phyloP scores from a whole-genome alignment of 2,888 invertebrate species.

The Agrotis clavis region DNA sequence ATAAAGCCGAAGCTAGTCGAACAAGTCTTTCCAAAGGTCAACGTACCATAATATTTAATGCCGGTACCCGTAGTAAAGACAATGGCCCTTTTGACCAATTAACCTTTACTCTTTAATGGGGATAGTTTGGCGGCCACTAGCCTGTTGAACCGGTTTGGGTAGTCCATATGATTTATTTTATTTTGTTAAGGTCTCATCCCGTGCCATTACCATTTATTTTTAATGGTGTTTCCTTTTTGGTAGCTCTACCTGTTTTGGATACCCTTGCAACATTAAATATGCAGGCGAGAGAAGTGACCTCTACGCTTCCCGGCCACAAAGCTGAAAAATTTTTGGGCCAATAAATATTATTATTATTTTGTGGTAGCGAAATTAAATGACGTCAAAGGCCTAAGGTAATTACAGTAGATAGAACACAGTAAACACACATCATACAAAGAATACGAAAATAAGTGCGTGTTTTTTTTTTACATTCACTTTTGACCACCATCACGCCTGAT shows the following conservation, averaged over 20 bases:
- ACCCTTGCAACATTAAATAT: background rate
- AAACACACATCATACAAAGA: background rate
- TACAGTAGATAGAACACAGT: background rate
- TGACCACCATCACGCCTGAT: too few species aligned
- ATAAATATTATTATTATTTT: too few species aligned
- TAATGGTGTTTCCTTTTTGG: background rate
- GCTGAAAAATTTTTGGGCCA: too few species aligned
- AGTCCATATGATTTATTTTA: background rate
- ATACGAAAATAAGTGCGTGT: too few species aligned
- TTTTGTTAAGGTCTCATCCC: background rate
- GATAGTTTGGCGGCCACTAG: conserved; percentile 1
- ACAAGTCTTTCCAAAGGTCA: too few species aligned
- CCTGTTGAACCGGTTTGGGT: conserved; percentile 7
- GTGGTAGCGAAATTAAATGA: background rate
- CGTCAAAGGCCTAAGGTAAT: background rate
- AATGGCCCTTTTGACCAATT: background rate
- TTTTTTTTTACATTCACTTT: too few species aligned
- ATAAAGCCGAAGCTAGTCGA: too few species aligned
- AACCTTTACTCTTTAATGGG: background rate
- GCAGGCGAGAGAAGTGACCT: too few species aligned
- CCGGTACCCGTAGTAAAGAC: too few species aligned
- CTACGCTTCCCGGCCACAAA: too few species aligned
- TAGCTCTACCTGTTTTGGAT: background rate
- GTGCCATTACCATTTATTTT: background rate
- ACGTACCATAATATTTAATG: too few species aligned